Conservation (phyloP, 2,888 invertebrate genomes). For the Agriopis marginaria region DNA sequence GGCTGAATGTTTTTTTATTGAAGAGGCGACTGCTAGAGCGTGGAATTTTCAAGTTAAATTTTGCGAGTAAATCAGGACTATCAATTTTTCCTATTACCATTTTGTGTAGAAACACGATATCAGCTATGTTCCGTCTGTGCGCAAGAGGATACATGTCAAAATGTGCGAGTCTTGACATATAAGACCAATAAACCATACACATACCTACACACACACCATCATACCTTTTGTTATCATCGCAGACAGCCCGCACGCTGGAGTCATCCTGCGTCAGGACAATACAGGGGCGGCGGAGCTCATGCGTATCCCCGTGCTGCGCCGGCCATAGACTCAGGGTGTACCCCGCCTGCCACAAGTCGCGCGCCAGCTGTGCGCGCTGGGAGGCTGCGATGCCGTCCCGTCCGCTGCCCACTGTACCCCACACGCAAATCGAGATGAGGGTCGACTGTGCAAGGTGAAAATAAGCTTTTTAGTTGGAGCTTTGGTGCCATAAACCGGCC, state of each 20-base stretch:
- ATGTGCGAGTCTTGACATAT: too few relatives aligned
- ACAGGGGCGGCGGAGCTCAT: slow-evolving; percentile 56
- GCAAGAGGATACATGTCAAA: too few relatives aligned
- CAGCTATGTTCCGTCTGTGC: too few relatives aligned
- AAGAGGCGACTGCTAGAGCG: too few relatives aligned
- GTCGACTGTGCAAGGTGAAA: slow-evolving; percentile 52
- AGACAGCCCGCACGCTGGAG: slow-evolving; percentile 54
- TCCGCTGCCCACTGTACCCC: slow-evolving; percentile 61
- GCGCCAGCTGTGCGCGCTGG: slow-evolving; percentile 60
- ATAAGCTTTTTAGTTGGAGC: not conserved
- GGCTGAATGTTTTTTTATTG: too few relatives aligned
- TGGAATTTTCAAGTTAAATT: too few relatives aligned
- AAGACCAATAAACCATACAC: too few relatives aligned
- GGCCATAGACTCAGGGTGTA: slow-evolving; percentile 73
- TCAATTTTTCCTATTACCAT: too few relatives aligned
- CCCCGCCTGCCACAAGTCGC: slow-evolving; percentile 90
- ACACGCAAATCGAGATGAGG: slow-evolving; percentile 67
- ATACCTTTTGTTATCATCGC: slow-evolving; percentile 54
- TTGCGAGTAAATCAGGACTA: too few relatives aligned
- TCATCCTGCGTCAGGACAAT: slow-evolving; percentile 61
- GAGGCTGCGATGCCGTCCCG: slow-evolving; percentile 59
- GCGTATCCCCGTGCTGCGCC: slow-evolving; percentile 52
- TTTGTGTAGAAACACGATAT: too few relatives aligned
- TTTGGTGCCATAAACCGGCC: too few relatives aligned
- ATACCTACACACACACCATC: too few relatives aligned